These are phyloP conservation scores for Halcyon chelicuti DNA, from an alignment of 2,797 vertebrate species.

Conservation along the genomic window DNA sequence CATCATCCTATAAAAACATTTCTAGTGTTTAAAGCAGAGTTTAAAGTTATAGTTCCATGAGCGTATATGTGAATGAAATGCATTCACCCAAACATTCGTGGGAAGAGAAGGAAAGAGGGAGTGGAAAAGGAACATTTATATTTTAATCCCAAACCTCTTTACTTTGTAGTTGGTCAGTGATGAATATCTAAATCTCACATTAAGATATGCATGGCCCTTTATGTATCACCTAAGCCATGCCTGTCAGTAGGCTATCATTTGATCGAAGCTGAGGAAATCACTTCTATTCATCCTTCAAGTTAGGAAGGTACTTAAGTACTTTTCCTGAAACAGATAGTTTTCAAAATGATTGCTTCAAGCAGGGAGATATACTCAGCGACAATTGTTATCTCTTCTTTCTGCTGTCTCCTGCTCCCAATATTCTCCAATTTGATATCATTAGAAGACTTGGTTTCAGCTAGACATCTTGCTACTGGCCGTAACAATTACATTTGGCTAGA, in stretches of 20 bases:
- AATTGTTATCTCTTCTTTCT: not conserved
- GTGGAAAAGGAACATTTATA: not conserved
- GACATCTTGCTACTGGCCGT: not conserved
- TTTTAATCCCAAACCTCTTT: not conserved
- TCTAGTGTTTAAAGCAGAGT: not conserved
- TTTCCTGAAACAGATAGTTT: not conserved
- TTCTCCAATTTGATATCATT: not conserved
- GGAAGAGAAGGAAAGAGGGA: not conserved
- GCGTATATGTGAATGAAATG: not conserved
- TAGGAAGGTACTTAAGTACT: not conserved
- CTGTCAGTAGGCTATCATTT: not conserved
- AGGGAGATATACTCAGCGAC: not conserved
- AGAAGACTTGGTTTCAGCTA: not conserved
- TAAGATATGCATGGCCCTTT: not conserved
- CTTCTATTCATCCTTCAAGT: not conserved
- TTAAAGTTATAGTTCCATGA: not conserved
- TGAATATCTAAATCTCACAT: not conserved
- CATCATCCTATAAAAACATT: not conserved
- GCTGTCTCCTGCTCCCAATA: not conserved
- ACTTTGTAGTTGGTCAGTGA: not conserved
- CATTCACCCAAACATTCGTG: not conserved
- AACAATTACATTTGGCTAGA: not conserved
- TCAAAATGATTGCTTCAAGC: not conserved
- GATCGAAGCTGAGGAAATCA: not conserved
- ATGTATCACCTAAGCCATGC: not conserved